Evolutionary conservation across 2,888 invertebrate species (phyloP).

Genomic region (Lamproptera curius): DNA sequence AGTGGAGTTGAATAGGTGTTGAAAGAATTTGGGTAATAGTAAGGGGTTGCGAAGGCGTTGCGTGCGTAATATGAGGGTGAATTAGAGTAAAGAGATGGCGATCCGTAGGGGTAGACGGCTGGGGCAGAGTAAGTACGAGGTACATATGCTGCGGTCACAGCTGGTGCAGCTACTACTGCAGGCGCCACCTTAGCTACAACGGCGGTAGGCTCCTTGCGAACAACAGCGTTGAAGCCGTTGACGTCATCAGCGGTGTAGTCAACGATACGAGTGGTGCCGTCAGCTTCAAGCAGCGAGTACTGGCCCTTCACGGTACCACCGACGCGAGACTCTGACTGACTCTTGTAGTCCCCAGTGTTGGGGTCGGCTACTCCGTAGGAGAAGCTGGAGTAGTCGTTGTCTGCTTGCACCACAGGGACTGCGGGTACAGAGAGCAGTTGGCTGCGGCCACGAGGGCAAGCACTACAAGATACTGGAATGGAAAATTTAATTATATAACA

Average conservation of each 20-base stretch:
- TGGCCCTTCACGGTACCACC: slow-evolving; percentile 72
- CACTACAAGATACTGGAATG: slow-evolving; percentile 64
- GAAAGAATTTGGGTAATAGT: slow-evolving; percentile 7
- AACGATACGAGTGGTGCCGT: slow-evolving; percentile 73
- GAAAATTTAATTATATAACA: too few species aligned
- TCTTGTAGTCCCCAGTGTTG: slow-evolving; percentile 76
- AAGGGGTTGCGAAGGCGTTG: slow-evolving; percentile 22
- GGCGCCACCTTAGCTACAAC: slow-evolving; percentile 27
- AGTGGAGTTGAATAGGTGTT: neutral
- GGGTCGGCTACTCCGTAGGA: slow-evolving; percentile 75
- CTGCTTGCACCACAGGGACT: slow-evolving; percentile 53
- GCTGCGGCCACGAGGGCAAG: slow-evolving; percentile 59
- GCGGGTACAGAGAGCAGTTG: slow-evolving; percentile 64
- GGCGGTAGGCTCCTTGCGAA: slow-evolving; percentile 66
- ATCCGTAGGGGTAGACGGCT: slow-evolving; percentile 24
- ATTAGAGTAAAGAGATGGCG: slow-evolving; percentile 14
- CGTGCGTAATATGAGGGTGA: slow-evolving; percentile 25
- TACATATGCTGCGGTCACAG: slow-evolving; percentile 22
- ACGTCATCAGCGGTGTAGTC: slow-evolving; percentile 74
- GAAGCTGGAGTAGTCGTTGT: slow-evolving; percentile 61
- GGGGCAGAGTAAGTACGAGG: slow-evolving; percentile 25
- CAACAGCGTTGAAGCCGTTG: slow-evolving; percentile 76
- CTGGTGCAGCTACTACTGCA: slow-evolving; percentile 26
- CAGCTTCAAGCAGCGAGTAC: slow-evolving; percentile 73
- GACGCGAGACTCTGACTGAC: slow-evolving; percentile 69